Evolutionary conservation across 2,797 vertebrate genomes (phyloP), one percentile per base, ranked within the genome.

Genomic region (Botia kubotai): DNA sequence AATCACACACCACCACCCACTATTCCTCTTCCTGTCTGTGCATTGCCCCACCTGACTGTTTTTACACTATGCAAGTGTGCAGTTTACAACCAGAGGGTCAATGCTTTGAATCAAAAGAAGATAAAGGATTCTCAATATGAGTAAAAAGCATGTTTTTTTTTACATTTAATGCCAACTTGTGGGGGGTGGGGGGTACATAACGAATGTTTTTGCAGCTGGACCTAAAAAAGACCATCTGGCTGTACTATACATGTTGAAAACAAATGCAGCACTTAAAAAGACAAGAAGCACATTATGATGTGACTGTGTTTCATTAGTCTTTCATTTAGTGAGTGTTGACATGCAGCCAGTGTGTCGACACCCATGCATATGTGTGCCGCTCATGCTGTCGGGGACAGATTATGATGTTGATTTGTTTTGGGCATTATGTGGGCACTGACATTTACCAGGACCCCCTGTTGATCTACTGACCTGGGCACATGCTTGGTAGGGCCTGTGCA

Each of bases 201-300:
- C 19, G 29, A 69, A 29, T 16, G 2, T 82, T 78, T 73, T 33
- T 60, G 75, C 68, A 77, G 75, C 36, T 82, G 68, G 69, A 66
- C 62, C 75, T 68, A 39, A 79, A 79, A 73, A 74, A 82, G 17
- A 77, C 58, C 67, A 77, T 72, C 21, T 82, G 80, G 48, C 65
- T 33, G 80, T 77, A 58, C 62, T 57, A 23, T 52, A 48, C 43
- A 10, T 43, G 36, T 60, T 53, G 14, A 70, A 62, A 50, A 50
- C 62, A 53, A 53, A 55, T 36, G 11, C 57, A 21, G n/a, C n/a
- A 23, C 46, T 77, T 60, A 36, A n/a, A 68, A 57, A 68, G n/a
- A 68, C n/a, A 8, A 55, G 6, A 33, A 72, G 50, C 53, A 39
- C 33, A 0, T 77, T 65, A 60, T 66, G 75, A 48, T 69, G 39